Base-by-base conservation (phyloP, 2,797 vertebrate genomes). In the Morus bassanus region DNA sequence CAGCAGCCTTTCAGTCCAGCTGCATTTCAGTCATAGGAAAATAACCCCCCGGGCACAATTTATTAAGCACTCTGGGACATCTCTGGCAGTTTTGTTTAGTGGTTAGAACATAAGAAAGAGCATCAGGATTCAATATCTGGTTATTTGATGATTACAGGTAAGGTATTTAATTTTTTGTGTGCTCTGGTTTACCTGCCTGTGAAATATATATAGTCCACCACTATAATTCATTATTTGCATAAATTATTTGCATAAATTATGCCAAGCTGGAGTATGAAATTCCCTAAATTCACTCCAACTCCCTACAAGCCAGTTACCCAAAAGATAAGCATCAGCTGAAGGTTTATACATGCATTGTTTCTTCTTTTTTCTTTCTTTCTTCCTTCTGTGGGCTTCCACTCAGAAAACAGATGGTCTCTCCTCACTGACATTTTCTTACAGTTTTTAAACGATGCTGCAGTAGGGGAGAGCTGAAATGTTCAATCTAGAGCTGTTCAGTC, bases 351-450 rank as follows among this genome's bases (percentile, higher is more conserved):
- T 31, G 57, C 79, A 89, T 93, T 88, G 77, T 96, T 95, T 90
- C 90, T 80, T 70, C 61, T 85, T 92, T 85, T 91, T 89, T 59
- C 77, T 41, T 76, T 78, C 65, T 93, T 91, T 77, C 89, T 84
- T 95, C 85, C 31, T 96, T 96, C 89, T 94, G 86, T 92, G 94
- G 95, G 86, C 84, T 96, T 84, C 89, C 91, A 96, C 97, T 93
- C 79, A 89, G 87, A 96, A 97, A 96, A 96, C 92, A 97, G 95
- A 96, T 96, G 96, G 96, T 82, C 93, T 79, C 77, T 87, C 82
- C 74, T 96, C 89, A 63, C 59, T 97, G 96, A 96, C 95, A 95
- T 97, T 97, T 97, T 96, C 95, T 98, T 97, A 94, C 95, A 91
- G 96, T 95, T 97, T 97, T 95, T 94, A 97, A 97, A 97, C 85